Evolutionary conservation across 2,797 vertebrate species (phyloP).

Genomic region (Bradypodion ventrale): DNA sequence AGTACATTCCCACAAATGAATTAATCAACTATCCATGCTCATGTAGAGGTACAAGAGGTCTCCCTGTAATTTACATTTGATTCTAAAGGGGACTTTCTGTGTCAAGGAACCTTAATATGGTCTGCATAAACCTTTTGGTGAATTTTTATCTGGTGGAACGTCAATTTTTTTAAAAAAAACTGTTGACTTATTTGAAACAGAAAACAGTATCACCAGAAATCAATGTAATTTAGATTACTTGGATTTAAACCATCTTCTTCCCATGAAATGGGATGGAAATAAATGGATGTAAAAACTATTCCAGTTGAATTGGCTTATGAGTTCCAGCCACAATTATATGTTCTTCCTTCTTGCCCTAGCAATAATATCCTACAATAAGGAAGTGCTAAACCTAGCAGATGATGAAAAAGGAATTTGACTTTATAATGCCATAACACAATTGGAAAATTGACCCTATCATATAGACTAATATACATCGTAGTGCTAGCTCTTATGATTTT

Average conservation of each 20-base stretch:
- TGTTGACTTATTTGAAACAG: neutral
- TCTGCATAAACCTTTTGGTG: neutral
- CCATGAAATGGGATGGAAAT: neutral
- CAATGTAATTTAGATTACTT: neutral
- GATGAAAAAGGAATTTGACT: slow-evolving; percentile 64
- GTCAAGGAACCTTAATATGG: neutral
- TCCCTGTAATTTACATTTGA: neutral
- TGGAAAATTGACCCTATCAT: slow-evolving; percentile 69
- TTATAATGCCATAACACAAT: slow-evolving; percentile 67
- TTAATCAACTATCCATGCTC: neutral
- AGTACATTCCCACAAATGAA: neutral
- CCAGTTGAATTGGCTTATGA: neutral
- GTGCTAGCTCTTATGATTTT: slow-evolving; percentile 37
- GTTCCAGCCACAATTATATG: slow-evolving; percentile 68
- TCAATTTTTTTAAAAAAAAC: neutral
- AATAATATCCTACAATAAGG: slow-evolving; percentile 39
- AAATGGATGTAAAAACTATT: neutral
- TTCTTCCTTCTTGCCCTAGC: slow-evolving; percentile 64
- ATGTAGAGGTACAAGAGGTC: neutral
- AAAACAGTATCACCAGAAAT: neutral
- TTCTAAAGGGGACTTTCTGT: neutral
- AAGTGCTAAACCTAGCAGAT: slow-evolving; percentile 14
- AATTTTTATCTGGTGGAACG: neutral
- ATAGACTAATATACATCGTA: slow-evolving; percentile 58
- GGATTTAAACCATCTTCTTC: neutral